Conservation (phyloP, 2,113 vertebrate species). For the Cyanoderma ruficeps region DNA sequence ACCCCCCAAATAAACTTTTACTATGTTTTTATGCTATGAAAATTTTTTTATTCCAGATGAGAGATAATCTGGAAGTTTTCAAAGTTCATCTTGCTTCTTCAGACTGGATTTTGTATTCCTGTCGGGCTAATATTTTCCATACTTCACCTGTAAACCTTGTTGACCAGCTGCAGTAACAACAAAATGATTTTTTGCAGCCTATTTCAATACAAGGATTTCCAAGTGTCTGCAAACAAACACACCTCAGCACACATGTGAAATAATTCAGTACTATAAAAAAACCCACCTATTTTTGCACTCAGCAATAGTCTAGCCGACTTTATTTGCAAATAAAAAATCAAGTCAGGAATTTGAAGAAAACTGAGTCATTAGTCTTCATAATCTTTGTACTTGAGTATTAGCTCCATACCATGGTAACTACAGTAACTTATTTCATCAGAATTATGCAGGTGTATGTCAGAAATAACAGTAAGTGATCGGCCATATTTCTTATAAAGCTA, state of each 20-base stretch:
- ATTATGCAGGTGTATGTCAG: neutral
- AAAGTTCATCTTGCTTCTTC: neutral
- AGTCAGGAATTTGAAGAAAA: neutral
- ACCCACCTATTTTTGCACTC: neutral
- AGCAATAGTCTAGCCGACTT: neutral
- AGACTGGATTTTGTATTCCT: neutral
- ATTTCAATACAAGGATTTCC: neutral
- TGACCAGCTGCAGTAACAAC: neutral
- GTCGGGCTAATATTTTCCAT: neutral
- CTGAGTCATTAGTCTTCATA: neutral
- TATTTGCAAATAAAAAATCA: neutral
- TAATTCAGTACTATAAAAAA: neutral
- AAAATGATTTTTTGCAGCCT: neutral
- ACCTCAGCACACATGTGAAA: neutral
- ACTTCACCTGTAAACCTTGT: neutral
- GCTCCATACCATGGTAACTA: neutral
- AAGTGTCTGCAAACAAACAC: neutral
- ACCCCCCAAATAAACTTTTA: neutral
- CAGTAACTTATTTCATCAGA: neutral
- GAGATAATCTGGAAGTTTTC: neutral
- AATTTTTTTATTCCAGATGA: neutral
- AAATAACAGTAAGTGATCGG: neutral
- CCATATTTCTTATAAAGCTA: neutral
- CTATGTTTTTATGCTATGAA: neutral
- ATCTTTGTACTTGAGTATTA: neutral